Percentiles rank a stretch among this genome's conserved stretches.
Evolutionary conservation across 1,140 invertebrate species (phyloP).

Genomic region (Battus philenor): DNA sequence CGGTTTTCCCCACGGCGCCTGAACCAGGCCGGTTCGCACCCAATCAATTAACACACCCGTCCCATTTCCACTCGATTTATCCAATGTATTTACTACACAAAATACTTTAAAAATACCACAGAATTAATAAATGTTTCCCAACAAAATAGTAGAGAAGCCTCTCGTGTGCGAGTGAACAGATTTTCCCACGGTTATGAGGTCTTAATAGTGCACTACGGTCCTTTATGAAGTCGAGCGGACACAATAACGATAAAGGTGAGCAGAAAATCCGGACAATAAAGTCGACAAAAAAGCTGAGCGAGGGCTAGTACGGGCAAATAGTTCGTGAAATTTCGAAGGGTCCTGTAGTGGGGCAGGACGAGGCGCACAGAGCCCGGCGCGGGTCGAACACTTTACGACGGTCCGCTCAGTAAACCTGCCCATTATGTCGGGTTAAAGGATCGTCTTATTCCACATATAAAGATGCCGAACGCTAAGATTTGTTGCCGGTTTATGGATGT

Average conservation of each 20-base stretch:
- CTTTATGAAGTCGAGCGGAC: constrained; percentile 71
- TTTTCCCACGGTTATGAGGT: constrained; percentile 74
- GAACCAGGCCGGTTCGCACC: constrained; percentile 42
- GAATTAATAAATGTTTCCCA: neutral
- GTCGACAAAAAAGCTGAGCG: constrained; percentile 68
- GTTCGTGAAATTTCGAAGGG: constrained; percentile 72
- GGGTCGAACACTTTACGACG: constrained; percentile 68
- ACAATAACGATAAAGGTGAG: constrained; percentile 74
- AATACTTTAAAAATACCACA: no score
- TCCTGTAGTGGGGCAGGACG: constrained; percentile 34
- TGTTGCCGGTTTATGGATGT: constrained; percentile 71
- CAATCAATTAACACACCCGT: constrained; percentile 69
- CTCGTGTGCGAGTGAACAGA: constrained; percentile 27
- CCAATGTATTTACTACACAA: constrained; percentile 54
- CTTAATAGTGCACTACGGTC: constrained; percentile 64
- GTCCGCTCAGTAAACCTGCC: constrained; percentile 68
- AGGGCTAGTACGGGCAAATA: constrained; percentile 70
- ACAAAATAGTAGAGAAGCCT: neutral
- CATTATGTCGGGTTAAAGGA: constrained; percentile 73
- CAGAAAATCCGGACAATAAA: constrained; percentile 75
- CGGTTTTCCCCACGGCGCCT: constrained; percentile 20
- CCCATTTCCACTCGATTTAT: constrained; percentile 54
- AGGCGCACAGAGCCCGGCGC: constrained; percentile 20
- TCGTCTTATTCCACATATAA: constrained; percentile 67
- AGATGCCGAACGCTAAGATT: constrained; percentile 71